These are phyloP conservation scores for Oncorhynchus nerka DNA, from an alignment of 2,113 vertebrate genomes.

Conservation along the genomic window DNA sequence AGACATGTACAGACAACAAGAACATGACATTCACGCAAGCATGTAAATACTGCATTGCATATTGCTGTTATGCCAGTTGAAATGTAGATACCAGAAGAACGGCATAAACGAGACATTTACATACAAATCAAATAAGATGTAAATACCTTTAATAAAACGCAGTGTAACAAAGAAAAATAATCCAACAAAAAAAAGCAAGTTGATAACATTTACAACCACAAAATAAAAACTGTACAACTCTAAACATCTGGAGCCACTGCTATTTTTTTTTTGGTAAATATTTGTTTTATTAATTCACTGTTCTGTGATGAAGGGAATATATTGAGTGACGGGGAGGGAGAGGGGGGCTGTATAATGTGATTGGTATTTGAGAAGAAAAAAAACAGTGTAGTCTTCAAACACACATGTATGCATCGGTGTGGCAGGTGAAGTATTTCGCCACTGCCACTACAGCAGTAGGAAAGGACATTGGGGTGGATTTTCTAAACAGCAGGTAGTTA, in stretches of 20 bases:
- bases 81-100: too few relatives aligned
- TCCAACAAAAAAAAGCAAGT: slow-evolving; percentile 74
- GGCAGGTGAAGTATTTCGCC: slow-evolving; percentile 43
- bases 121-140: slow-evolving; percentile 55
- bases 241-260: slow-evolving; percentile 75
- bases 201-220: slow-evolving; percentile 90
- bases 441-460: slow-evolving; percentile 25
- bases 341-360: slow-evolving; percentile 45
- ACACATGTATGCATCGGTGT: slow-evolving; percentile 60
- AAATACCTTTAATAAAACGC: slow-evolving; percentile 89
- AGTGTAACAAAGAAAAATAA: slow-evolving; percentile 79
- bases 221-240: slow-evolving; percentile 77
- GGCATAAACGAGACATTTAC: too few relatives aligned
- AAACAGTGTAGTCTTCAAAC: slow-evolving; percentile 39
- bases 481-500: slow-evolving; percentile 59
- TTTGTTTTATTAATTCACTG: slow-evolving; percentile 45
- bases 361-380: too few relatives aligned
- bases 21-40: too few relatives aligned
- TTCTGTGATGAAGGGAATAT: slow-evolving; percentile 50
- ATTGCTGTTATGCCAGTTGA: too few relatives aligned
- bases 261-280: slow-evolving; percentile 48
- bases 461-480: not conserved
- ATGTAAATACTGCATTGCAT: too few relatives aligned
- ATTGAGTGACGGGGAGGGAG: slow-evolving; percentile 19
- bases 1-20: too few relatives aligned